Evolutionary conservation across 2,888 invertebrate genomes (phyloP).

Genomic region (Andricus curvator): DNA sequence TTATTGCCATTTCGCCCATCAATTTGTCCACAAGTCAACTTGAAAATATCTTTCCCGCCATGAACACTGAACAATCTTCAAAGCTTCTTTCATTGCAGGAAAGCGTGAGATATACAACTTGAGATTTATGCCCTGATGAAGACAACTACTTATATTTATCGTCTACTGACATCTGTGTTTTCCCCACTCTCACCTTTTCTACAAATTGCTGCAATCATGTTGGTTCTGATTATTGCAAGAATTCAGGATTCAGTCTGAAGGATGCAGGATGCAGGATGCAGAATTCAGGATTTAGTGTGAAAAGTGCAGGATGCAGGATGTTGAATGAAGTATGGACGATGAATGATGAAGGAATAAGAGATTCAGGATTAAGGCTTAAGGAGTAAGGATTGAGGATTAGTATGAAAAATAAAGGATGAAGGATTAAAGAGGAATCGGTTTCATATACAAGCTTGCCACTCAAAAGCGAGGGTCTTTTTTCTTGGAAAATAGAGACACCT

Average conservation of each 20-base stretch:
- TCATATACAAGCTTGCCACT: no score
- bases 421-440: no score
- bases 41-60: slow-evolving; percentile 1
- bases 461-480: not conserved
- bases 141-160: not conserved
- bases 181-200: not conserved
- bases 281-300: no score
- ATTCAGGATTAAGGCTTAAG: no score
- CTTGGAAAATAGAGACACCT: slow-evolving; percentile 24
- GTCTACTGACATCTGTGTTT: not conserved
- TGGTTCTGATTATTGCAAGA: not conserved
- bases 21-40: slow-evolving; percentile 10
- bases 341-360: no score
- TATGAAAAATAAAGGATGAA: no score
- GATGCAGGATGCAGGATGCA: no score
- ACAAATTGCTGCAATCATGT: not conserved
- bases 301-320: no score
- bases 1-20: slow-evolving; percentile 9
- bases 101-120: not conserved
- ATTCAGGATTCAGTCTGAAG: not conserved
- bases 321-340: not conserved
- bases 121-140: slow-evolving; percentile 6
- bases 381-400: no score
- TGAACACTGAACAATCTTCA: not conserved
- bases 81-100: not conserved